Percentiles rank a stretch among this genome's conserved stretches.
These are phyloP conservation scores for Flexamia atlantica DNA, from an alignment of 2,888 invertebrate genomes.

Conservation along the genomic window DNA sequence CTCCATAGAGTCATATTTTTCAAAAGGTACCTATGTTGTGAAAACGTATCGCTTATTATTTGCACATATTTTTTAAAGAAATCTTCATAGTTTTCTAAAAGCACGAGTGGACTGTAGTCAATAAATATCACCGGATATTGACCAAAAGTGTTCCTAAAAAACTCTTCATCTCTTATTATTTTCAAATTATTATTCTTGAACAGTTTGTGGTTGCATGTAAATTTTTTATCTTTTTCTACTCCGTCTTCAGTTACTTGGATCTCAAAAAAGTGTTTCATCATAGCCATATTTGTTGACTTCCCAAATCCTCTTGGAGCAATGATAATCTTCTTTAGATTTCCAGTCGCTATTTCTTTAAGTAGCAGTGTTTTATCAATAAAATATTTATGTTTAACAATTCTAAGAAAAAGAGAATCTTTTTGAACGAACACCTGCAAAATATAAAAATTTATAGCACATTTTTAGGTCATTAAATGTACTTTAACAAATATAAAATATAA, in stretches of 20 bases:
- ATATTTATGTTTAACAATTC: background rate
- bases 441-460: too few relatives aligned
- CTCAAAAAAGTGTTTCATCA: constrained; percentile 26
- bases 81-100: background rate
- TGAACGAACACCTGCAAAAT: background rate
- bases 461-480: too few relatives aligned
- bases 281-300: constrained; percentile 32
- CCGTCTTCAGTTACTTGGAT: background rate
- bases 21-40: background rate
- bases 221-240: background rate
- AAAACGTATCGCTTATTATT: background rate
- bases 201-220: background rate
- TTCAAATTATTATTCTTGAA: constrained; percentile 1
- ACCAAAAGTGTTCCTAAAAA: constrained; percentile 3
- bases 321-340: background rate
- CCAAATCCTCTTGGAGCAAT: constrained; percentile 11
- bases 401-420: background rate
- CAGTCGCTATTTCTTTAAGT: background rate
- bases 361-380: constrained; percentile 6
- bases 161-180: background rate
- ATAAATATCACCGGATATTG: background rate
- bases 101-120: constrained; percentile 2
- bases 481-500: too few relatives aligned
- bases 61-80: background rate
- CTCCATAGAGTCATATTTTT: background rate